phyloP scores from a whole-genome alignment of 2,888 invertebrate species.

The Agonopterix alstromeriana region DNA sequence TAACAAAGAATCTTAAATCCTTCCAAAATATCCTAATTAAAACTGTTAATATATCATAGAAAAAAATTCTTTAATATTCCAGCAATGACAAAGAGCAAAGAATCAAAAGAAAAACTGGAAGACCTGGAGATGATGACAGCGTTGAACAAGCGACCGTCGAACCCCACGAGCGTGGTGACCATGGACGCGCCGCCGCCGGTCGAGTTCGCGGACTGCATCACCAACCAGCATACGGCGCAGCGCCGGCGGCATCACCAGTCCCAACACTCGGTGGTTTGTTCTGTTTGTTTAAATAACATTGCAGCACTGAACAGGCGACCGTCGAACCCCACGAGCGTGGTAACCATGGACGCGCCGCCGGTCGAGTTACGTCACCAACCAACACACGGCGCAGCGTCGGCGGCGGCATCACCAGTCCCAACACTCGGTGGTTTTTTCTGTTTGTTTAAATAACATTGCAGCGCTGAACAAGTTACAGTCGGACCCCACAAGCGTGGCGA shows the following conservation, averaged over 20 bases:
- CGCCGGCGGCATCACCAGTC: conserved; percentile 58
- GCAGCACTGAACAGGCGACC: conserved; percentile 56
- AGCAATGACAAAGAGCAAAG: conserved; percentile 79
- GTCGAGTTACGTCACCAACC: conserved; percentile 77
- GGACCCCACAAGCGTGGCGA: no score
- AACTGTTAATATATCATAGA: no score
- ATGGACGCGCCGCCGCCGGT: conserved; percentile 56
- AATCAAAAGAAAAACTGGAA: conserved; percentile 78
- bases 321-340: conserved; percentile 60
- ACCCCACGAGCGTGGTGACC: conserved; percentile 63
- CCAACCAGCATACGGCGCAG: conserved; percentile 75
- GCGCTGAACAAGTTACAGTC: no score
- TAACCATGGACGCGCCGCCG: conserved; percentile 57
- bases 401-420: conserved; percentile 54
- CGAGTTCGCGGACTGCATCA: conserved; percentile 78
- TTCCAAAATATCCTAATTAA: no score
- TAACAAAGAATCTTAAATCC: no score
- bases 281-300: conserved; percentile 23
- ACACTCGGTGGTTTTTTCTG: conserved; percentile 45
- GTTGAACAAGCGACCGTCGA: conserved; percentile 52
- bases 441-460: conserved; percentile 10
- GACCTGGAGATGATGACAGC: conserved; percentile 70
- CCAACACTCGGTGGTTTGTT: conserved; percentile 50
- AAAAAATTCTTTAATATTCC: conserved; percentile 18
- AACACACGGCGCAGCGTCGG: conserved; percentile 74